Conservation (phyloP, 2,797 vertebrate genomes). For the Eleutherodactylus coqui region DNA sequence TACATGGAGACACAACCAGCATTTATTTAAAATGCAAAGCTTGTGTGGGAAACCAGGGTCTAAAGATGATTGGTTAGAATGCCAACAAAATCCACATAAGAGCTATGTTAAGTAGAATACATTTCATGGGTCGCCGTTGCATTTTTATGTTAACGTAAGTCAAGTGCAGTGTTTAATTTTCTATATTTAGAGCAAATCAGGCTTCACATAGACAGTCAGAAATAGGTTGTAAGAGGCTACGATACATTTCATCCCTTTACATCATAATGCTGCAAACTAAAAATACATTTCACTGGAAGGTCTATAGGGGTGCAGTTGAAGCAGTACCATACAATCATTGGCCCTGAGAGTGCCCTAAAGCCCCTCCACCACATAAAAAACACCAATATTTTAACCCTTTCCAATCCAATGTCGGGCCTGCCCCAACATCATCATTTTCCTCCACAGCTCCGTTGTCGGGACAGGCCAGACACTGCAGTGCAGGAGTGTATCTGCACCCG, state of each 20-base stretch:
- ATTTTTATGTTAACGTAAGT: constrained; percentile 51
- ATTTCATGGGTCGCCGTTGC: constrained; percentile 34
- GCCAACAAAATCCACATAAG: constrained; percentile 51
- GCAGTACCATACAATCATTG: too few relatives aligned
- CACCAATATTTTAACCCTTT: too few relatives aligned
- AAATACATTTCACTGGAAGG: neutral
- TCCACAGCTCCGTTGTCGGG: too few relatives aligned
- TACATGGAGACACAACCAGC: constrained; percentile 45
- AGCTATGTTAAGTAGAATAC: constrained; percentile 46
- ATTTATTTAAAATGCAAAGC: constrained; percentile 49
- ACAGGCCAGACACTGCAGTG: too few relatives aligned
- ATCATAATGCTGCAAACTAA: neutral
- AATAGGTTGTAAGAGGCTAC: neutral
- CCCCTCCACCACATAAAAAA: too few relatives aligned
- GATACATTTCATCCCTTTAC: neutral
- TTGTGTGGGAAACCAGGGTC: constrained; percentile 38
- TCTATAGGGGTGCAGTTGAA: too few relatives aligned
- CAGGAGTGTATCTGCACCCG: too few relatives aligned
- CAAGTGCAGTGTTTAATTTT: constrained; percentile 37
- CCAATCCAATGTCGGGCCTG: too few relatives aligned
- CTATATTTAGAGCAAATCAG: constrained; percentile 14
- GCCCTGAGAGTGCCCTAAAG: too few relatives aligned
- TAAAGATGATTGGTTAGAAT: constrained; percentile 30
- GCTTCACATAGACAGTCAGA: neutral
- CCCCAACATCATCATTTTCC: too few relatives aligned